Percentiles rank a stretch among this genome's conserved stretches.
Evolutionary conservation across 2,113 vertebrate genomes (phyloP).

Genomic region (Phainopepla nitens): DNA sequence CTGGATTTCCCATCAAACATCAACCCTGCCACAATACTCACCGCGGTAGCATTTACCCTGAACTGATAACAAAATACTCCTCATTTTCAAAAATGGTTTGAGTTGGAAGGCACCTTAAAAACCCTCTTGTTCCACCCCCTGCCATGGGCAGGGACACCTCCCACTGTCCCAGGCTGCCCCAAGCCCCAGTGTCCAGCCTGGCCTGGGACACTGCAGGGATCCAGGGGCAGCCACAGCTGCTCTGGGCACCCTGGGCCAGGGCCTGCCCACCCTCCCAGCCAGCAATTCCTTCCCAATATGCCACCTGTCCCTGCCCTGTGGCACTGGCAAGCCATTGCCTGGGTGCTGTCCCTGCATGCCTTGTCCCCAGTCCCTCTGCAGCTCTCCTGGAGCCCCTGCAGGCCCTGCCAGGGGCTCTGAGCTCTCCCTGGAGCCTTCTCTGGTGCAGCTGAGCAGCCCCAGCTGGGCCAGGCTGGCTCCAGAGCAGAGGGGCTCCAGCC

Average conservation of each 20-base stretch:
- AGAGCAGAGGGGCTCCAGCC: background rate
- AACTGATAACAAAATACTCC: background rate
- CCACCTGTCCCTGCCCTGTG: background rate
- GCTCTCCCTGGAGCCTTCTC: background rate
- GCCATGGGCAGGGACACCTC: background rate
- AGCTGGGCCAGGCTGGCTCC: background rate
- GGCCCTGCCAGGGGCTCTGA: background rate
- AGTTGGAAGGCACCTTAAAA: background rate
- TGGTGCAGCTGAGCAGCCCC: background rate
- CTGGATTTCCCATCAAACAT: background rate
- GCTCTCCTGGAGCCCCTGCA: background rate
- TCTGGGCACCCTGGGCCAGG: no score
- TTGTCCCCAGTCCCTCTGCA: background rate
- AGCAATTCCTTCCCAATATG: background rate
- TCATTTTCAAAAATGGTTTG: background rate
- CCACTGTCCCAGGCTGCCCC: accelerated
- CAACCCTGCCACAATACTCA: background rate
- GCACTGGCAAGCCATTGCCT: background rate
- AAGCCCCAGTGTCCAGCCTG: accelerated
- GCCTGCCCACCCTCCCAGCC: background rate
- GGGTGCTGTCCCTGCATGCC: background rate
- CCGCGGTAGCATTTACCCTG: no score
- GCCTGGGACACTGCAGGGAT: background rate
- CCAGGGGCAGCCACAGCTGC: no score
- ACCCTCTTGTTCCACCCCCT: accelerated